phyloP scores from a whole-genome alignment of 2,888 invertebrate genomes.

The Drosophila silvestris region DNA sequence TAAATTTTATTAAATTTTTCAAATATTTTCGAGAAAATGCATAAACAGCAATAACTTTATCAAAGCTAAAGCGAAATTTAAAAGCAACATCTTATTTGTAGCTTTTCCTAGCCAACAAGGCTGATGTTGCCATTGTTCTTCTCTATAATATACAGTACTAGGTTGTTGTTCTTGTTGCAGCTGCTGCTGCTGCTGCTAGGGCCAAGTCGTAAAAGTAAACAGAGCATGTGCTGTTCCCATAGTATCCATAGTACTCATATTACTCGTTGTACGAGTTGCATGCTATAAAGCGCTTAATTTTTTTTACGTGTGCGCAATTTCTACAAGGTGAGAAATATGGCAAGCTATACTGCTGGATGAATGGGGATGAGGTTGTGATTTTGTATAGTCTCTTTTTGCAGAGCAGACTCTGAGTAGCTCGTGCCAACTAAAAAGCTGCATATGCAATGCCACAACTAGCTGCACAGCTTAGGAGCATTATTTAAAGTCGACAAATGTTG shows the following conservation, averaged over 20 bases:
- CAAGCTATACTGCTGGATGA: constrained; percentile 9
- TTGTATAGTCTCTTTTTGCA: constrained; percentile 18
- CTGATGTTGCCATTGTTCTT: constrained; percentile 18
- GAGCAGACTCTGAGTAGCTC: not conserved
- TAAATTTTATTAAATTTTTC: not conserved
- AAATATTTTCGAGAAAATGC: not conserved
- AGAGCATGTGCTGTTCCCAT: constrained; percentile 71
- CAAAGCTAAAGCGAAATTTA: not conserved
- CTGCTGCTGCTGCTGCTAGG: constrained; percentile 28
- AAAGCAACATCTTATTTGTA: constrained; percentile 1
- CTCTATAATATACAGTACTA: constrained; percentile 12
- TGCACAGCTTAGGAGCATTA: constrained; percentile 3
- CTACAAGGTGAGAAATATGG: constrained; percentile 74
- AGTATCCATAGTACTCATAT: constrained; percentile 33
- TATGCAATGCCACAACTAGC: not conserved
- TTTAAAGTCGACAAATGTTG: constrained; percentile 29
- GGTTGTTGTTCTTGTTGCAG: constrained; percentile 21
- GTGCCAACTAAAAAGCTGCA: constrained; percentile 11
- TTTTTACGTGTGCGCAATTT: constrained; percentile 57
- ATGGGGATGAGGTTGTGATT: not conserved
- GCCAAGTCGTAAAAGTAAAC: constrained; percentile 77
- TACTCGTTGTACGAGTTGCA: constrained; percentile 44
- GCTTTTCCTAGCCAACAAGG: constrained; percentile 18
- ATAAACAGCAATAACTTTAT: not conserved
- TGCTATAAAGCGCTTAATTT: constrained; percentile 79